Evolutionary conservation across 1,140 invertebrate species (phyloP).

Genomic region (Drosophila aff.): DNA sequence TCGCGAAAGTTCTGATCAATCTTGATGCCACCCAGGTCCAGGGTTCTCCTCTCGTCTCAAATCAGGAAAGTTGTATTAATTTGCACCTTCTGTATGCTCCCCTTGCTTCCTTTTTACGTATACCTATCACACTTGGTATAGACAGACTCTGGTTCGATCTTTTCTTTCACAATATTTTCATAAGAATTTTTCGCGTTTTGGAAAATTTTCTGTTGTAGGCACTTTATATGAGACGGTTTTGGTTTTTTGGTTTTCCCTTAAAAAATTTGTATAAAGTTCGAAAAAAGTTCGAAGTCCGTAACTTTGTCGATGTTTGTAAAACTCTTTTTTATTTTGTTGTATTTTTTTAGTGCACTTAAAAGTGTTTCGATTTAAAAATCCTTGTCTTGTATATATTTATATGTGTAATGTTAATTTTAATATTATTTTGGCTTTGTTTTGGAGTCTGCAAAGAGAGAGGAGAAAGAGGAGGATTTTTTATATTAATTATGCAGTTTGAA

Average conservation of each 20-base stretch:
- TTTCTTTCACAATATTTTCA: conserved; percentile 59
- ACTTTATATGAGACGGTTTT: conserved; percentile 78
- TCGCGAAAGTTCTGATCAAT: conserved; percentile 49
- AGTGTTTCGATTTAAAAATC: conserved; percentile 44
- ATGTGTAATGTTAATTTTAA: conserved; percentile 21
- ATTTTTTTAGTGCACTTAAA: conserved; percentile 16
- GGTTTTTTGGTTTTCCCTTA: conserved; percentile 58
- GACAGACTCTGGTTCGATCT: conserved; percentile 21
- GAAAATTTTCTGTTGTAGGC: conserved; percentile 50
- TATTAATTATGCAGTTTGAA: background rate
- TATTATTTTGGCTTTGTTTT: conserved; percentile 62
- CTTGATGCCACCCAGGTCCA: conserved; percentile 51
- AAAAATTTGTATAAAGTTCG: conserved; percentile 43
- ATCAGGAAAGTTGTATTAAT: background rate
- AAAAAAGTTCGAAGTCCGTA: conserved; percentile 10
- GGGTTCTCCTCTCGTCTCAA: conserved; percentile 51
- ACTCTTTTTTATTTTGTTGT: conserved; percentile 28
- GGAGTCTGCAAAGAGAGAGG: conserved; percentile 55
- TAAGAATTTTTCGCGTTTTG: conserved; percentile 41
- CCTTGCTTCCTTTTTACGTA: background rate
- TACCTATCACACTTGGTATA: conserved; percentile 46
- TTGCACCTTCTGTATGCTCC: background rate
- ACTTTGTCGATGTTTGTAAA: conserved; percentile 25
- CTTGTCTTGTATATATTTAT: conserved; percentile 29
- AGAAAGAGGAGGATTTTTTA: background rate